A percentile compares a stretch with the other conserved stretches of the same genome.
phyloP scores from a whole-genome alignment of 2,888 invertebrate genomes.

The Spodoptera littoralis region DNA sequence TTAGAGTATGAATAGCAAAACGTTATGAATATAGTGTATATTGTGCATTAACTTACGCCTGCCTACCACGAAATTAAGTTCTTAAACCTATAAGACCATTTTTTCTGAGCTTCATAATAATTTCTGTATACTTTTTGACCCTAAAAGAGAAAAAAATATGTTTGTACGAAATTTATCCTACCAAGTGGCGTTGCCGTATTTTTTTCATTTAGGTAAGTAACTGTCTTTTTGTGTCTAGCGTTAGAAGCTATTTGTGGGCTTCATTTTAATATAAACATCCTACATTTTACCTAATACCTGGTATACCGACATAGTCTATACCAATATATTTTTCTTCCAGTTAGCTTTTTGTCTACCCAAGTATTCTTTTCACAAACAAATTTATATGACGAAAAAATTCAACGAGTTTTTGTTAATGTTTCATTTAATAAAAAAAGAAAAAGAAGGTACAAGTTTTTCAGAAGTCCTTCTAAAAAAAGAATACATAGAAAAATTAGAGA shows the following conservation, averaged over 20 bases:
- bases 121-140: slow-evolving; percentile 7
- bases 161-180: slow-evolving; percentile 9
- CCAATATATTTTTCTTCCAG: neutral
- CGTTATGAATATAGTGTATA: too few species aligned
- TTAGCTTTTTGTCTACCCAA: neutral
- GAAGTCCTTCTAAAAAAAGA: too few species aligned
- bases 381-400: neutral
- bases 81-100: too few species aligned
- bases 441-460: too few species aligned
- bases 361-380: slow-evolving; percentile 9
- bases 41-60: too few species aligned
- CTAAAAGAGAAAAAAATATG: slow-evolving; percentile 8
- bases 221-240: slow-evolving; percentile 20
- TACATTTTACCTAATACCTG: slow-evolving; percentile 27
- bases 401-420: neutral
- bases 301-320: slow-evolving; percentile 7
- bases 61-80: too few species aligned
- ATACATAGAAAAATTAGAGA: too few species aligned
- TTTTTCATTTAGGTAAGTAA: slow-evolving; percentile 49
- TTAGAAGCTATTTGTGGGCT: slow-evolving; percentile 16
- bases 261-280: slow-evolving; percentile 43
- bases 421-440: too few species aligned
- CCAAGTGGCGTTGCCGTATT: slow-evolving; percentile 1
- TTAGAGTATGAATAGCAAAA: too few species aligned
- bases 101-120: slow-evolving; percentile 6